Conservation (phyloP, 53 echinoderm and acorn worm genomes). For the Echinarachnius parma region DNA sequence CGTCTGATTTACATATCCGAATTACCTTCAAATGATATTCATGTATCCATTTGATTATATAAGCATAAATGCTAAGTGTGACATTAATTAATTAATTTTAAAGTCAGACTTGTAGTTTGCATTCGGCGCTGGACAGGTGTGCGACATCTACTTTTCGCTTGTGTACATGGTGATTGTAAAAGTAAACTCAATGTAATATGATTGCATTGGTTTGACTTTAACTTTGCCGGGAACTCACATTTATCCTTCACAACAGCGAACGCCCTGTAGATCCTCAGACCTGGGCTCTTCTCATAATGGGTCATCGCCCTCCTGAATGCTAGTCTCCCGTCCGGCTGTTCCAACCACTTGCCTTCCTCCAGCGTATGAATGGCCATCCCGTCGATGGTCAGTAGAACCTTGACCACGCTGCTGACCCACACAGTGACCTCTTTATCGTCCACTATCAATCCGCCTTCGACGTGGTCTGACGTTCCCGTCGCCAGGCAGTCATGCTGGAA, state of each 20-base stretch:
- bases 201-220: no score
- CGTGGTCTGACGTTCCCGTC: conserved; percentile 40
- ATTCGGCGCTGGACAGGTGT: no score
- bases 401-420: conserved; percentile 49
- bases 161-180: no score
- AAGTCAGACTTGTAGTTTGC: no score
- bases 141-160: no score
- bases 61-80: no score
- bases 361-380: conserved; percentile 46
- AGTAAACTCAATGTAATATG: no score
- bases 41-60: no score
- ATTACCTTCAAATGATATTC: no score
- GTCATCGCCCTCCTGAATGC: conserved; percentile 77
- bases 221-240: no score
- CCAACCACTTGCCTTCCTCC: conserved; percentile 45
- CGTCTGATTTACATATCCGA: no score
- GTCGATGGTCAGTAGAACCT: conserved; percentile 55
- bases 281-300: conserved; percentile 62
- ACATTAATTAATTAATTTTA: no score
- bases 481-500: conserved; percentile 53
- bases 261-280: conserved; percentile 60
- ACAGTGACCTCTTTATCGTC: conserved; percentile 48
- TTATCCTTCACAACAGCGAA: conserved; percentile 55
- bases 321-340: conserved; percentile 73
- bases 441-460: conserved; percentile 48